Evolutionary conservation across 1,140 invertebrate genomes (phyloP), one percentile per base, ranked within the genome.

Genomic region (Diprion similis): DNA sequence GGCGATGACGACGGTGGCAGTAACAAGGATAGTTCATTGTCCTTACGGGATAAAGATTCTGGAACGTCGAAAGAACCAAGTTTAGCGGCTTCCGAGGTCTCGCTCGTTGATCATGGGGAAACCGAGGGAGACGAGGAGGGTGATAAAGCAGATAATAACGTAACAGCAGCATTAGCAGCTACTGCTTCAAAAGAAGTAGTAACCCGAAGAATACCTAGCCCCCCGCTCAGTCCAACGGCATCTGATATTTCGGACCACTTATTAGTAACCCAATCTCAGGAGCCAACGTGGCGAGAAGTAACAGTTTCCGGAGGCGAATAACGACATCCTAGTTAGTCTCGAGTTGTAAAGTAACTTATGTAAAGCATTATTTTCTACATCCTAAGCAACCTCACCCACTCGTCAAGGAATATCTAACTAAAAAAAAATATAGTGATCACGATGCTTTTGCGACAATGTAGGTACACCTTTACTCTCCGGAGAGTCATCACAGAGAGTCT

Each of bases 301-400:
- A 83, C 88, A 8, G 89, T 89, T 17, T 88, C 87, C 10, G 87
- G 88, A 6, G 89, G 88, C 7, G 89, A 89, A 81, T 89, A 80
- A 87, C 24, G 17, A 72, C 18, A 17, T 68, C 17, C 10, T 59
- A 59, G 11, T 15, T 59, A 59, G n/a, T 59, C n/a, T 59, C n/a
- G 51, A 13, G 6, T 59, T 6, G 51, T 59, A 59, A 51, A 51
- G 48, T 51, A 51, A 51, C 15, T 51, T 51, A 51, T 51, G 10
- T 15, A 51, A 59, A 13, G 11, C 51, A 59, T 59, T 59, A 17
- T 59, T 59, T 59, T 59, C 51, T 15, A 59, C 51, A 59, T 3
- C 51, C 24, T 37, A 37, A 37, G 24, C 24, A 37, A 37, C 24
- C 24, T 37, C 24, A 37, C 24, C 24, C 24, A 37, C 24, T 37